A percentile compares a stretch with the other conserved stretches of the same genome.
These are phyloP conservation scores for Octopus sinensis DNA, from an alignment of 1,140 invertebrate genomes.

Conservation along the genomic window DNA sequence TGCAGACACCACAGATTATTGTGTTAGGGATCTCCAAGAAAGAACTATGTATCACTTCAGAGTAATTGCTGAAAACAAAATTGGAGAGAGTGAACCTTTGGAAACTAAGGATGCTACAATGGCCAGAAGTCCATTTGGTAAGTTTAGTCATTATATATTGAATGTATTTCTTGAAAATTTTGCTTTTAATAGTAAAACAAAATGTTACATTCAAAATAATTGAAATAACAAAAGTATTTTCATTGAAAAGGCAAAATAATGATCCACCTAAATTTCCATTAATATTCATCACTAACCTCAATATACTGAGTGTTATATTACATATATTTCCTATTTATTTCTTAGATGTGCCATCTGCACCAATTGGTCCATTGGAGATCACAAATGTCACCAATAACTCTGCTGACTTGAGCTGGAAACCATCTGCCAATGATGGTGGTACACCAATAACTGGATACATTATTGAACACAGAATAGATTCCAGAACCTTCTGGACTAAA, in stretches of 20 bases:
- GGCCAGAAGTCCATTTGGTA: constrained; percentile 92
- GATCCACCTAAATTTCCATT: too few species aligned
- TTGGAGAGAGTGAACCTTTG: constrained; percentile 88
- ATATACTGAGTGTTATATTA: neutral
- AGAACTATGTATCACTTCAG: constrained; percentile 90
- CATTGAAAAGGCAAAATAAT: too few species aligned
- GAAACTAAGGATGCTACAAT: constrained; percentile 72
- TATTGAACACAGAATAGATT: constrained; percentile 65
- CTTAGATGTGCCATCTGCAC: constrained; percentile 69
- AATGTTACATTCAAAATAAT: too few species aligned
- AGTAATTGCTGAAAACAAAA: constrained; percentile 93
- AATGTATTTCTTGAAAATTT: too few species aligned
- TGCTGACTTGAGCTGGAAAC: constrained; percentile 45
- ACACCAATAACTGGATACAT: constrained; percentile 44
- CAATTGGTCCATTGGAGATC: constrained; percentile 75
- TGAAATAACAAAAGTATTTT: too few species aligned
- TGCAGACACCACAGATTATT: constrained; percentile 62
- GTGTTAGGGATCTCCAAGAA: constrained; percentile 85
- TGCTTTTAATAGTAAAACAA: too few species aligned
- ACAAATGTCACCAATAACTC: constrained; percentile 33
- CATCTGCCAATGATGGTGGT: constrained; percentile 47
- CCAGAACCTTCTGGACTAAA: constrained; percentile 57
- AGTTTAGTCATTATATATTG: constrained; percentile 50
- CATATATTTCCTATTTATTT: neutral
- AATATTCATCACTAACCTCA: too few species aligned